phyloP scores from a whole-genome alignment of 1,140 invertebrate species.

The Leptinotarsa undecemlineata region DNA sequence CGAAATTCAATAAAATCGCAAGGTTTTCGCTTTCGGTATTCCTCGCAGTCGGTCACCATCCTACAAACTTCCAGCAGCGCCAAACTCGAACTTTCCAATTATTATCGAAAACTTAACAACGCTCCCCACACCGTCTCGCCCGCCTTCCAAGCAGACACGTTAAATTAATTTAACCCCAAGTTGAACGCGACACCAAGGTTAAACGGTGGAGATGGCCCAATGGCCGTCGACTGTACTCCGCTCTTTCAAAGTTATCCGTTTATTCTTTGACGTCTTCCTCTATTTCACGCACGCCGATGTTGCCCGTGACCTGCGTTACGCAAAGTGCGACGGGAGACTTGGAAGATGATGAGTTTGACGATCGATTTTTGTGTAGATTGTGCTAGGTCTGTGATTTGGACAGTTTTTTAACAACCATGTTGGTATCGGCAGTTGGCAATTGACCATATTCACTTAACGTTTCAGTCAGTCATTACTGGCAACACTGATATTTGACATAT shows the following conservation, averaged over 20 bases:
- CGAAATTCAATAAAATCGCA: no score
- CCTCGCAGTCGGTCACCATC: not conserved
- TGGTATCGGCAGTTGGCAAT: no score
- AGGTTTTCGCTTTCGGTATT: no score
- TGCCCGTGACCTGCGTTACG: constrained; percentile 11
- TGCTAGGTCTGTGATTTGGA: no score
- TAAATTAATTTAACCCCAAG: constrained; percentile 29
- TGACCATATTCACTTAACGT: no score
- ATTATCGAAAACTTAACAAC: constrained; percentile 8
- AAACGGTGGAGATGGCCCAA: constrained; percentile 5
- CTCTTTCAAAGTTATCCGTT: constrained; percentile 3
- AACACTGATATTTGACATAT: no score
- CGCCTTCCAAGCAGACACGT: constrained; percentile 23
- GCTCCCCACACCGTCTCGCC: constrained; percentile 8
- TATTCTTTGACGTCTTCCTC: not conserved
- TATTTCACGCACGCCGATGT: not conserved
- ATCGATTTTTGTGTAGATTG: not conserved
- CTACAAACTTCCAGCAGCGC: not conserved
- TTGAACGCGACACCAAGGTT: constrained; percentile 26
- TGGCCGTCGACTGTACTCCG: not conserved
- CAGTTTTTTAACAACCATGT: no score
- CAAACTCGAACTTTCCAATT: constrained; percentile 21
- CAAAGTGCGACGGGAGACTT: constrained; percentile 11
- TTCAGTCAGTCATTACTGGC: no score
- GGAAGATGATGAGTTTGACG: not conserved